Base-by-base conservation (phyloP, 2,113 vertebrate genomes). In the Dunckerocampus dactyliophorus region DNA sequence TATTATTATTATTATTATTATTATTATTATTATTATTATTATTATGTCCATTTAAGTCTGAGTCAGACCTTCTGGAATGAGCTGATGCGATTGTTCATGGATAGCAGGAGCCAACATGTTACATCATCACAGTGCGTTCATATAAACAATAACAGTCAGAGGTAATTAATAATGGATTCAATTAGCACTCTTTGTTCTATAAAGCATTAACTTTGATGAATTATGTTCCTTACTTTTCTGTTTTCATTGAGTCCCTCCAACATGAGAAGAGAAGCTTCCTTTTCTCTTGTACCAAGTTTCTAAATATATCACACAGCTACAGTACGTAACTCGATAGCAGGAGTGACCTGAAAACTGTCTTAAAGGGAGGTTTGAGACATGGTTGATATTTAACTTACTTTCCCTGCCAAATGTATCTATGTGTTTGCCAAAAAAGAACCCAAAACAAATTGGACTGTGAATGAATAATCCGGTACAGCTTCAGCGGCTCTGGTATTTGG, bases 311-410 rank as follows among this genome's bases (percentile, higher is more conserved):
- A 56, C 45, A 39, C 12, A 43, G 15, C 22, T 62, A 47, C 72
- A 72, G n/a, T n/a, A n/a, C n/a, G n/a, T 77, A 83, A 82, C 82
- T 83, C 76, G 58, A 61, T 80, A 75, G 74, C 76, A 82, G 60
- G 62, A 78, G 53, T 82, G 82, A 83, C 77, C 85, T 83, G 82
- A 73, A 82, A 82, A 82, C 72, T 68, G 71, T 45, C 69, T 52
- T 39, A 80, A 72, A 61, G 22, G 61, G 63, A 57, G 75, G 53
- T 76, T 73, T 69, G 64, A 83, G 69, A 81, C 55, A 14, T 79
- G 75, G 73, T 67, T 28, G 72, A 56, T 54, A 79, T 70, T 61
- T 74, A 74, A 77, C 65, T 69, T 63, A 46, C 72, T 80, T 73
- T 69, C 47, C 20, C 72, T 83, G 71, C 78, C 71, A 79, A 75